Base-by-base conservation (phyloP, 2,888 invertebrate species). In the Lordiphosa andalusiaca region DNA sequence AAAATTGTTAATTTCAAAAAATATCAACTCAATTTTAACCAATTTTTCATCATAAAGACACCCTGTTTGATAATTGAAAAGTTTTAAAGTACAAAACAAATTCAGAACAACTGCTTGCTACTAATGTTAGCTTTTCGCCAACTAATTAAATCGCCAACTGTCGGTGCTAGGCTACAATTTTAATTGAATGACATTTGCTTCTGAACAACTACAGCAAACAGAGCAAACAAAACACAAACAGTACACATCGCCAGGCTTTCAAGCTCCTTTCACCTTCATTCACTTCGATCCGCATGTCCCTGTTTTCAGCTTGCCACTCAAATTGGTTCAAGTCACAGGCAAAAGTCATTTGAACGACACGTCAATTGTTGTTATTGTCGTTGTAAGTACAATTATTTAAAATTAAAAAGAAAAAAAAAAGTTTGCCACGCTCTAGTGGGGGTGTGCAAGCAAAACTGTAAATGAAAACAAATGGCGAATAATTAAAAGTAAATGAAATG, bases 61-160 rank as follows among this genome's bases (percentile, higher is more conserved):
- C 19, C 19, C 19, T 19, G 19, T 4, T 4, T 4, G 3, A 2
- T 19, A 19, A 3, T 4, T 4, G 4, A 19, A 19, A 19, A 19
- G 2, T 19, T 19, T 19, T 19, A 4, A 19, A 19, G 4, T 19
- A 19, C 19, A 19, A 19, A 19, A 23, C 23, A 5, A 23, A 23
- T 23, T 23, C 23, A 23, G 1, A 5, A 38, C 35, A 19, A 25
- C 6, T 57, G 53, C 53, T 53, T 9, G 39, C 7, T 23, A 41
- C 39, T 12, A 30, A 7, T 30, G 9, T 30, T 3, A 60, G 58
- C 56, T 67, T 65, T 69, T 71, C 66, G 65, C 57, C 71, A 73
- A 75, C 78, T 80, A 80, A 80, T 80, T 80, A 81, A 73, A 75
- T 70, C 69, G 71, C 69, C 81, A 73, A 81, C 67, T 21, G 51